Conservation (phyloP, 2,888 invertebrate genomes). For the Zygogramma bicolorata region DNA sequence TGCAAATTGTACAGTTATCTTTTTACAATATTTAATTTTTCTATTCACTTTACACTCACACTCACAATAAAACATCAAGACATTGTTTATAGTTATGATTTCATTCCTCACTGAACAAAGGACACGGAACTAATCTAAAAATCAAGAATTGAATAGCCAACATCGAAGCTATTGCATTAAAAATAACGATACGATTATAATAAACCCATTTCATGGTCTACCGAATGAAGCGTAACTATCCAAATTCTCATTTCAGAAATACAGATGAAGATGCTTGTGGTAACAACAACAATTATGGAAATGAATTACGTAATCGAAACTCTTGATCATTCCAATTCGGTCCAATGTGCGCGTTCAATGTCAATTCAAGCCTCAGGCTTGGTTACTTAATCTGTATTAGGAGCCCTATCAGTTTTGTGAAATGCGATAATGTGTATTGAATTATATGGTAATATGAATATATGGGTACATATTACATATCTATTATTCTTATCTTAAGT, state of each 20-base stretch:
- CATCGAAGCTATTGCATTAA: no score
- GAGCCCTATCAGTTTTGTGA: neutral
- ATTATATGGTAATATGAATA: no score
- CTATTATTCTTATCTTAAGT: neutral
- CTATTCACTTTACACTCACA: no score
- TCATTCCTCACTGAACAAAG: no score
- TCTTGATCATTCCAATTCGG: constrained; percentile 2
- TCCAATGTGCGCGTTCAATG: constrained; percentile 10
- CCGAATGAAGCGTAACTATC: neutral
- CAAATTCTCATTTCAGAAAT: neutral
- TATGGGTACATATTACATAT: neutral
- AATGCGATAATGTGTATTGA: neutral
- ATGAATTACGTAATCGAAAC: constrained; percentile 16
- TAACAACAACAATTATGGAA: neutral
- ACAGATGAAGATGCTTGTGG: neutral
- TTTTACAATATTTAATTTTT: no score
- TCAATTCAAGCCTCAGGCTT: neutral
- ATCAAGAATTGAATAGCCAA: no score
- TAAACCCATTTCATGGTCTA: neutral
- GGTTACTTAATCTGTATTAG: neutral
- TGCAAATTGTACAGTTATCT: no score
- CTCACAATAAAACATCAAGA: no score
- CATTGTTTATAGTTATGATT: no score
- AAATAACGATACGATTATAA: neutral
- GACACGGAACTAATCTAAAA: no score